Evolutionary conservation across 2,113 vertebrate genomes (phyloP).

Genomic region (Isurus oxyrinchus): DNA sequence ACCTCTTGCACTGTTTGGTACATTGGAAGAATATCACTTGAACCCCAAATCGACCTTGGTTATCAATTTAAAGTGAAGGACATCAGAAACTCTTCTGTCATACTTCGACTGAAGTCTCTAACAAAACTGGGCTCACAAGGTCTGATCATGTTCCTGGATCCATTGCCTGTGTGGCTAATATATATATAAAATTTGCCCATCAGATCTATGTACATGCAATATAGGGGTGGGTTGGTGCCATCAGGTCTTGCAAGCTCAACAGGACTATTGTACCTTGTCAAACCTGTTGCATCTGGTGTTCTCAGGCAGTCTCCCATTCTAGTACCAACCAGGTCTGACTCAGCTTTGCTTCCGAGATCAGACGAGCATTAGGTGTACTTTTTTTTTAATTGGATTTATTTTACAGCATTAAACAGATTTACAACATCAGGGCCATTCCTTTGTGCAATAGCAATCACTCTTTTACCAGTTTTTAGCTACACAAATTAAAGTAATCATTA

Average conservation of each 20-base stretch:
- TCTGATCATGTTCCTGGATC: not conserved
- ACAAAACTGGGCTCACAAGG: not conserved
- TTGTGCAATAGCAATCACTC: too few species aligned
- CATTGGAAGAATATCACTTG: not conserved
- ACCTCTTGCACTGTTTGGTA: not conserved
- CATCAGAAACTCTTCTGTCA: not conserved
- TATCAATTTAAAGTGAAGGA: not conserved
- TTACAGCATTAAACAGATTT: too few species aligned
- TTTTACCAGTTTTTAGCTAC: too few species aligned
- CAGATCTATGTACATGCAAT: not conserved
- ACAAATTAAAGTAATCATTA: too few species aligned
- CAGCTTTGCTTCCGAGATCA: too few species aligned
- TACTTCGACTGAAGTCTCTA: not conserved
- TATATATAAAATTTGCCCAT: not conserved
- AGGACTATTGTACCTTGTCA: not conserved
- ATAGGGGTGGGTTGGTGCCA: not conserved
- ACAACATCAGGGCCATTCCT: too few species aligned
- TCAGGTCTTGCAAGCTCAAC: not conserved
- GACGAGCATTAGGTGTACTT: too few species aligned
- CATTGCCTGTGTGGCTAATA: not conserved
- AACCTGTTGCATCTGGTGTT: too few species aligned
- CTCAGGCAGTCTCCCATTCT: too few species aligned
- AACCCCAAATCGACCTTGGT: not conserved
- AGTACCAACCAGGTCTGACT: too few species aligned
- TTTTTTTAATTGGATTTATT: too few species aligned